Conservation (phyloP, 2,888 invertebrate genomes). For the Ochropleura plecta region DNA sequence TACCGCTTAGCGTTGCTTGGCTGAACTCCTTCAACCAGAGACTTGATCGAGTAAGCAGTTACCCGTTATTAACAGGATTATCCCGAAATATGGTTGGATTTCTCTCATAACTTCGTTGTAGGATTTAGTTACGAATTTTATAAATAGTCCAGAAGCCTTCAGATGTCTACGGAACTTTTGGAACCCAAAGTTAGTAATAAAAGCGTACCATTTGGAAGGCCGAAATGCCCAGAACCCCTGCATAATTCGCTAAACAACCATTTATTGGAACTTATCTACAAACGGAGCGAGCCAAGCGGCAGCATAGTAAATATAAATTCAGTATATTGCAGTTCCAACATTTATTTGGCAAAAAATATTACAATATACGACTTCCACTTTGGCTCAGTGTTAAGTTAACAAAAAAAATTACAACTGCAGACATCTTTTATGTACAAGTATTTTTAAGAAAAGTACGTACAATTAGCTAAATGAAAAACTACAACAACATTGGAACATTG, state of each 20-base stretch:
- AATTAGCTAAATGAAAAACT: constrained; percentile 1
- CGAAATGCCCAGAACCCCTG: constrained; percentile 54
- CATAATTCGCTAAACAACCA: constrained; percentile 64
- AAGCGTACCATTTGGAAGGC: constrained; percentile 64
- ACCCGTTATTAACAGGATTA: constrained; percentile 57
- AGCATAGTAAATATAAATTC: constrained; percentile 70
- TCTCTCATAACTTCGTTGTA: constrained; percentile 14
- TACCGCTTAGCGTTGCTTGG: constrained; percentile 61
- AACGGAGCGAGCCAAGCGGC: constrained; percentile 67
- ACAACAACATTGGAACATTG: constrained; percentile 15
- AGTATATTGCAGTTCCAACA: constrained; percentile 67
- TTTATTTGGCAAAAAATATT: constrained; percentile 71
- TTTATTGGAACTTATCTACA: constrained; percentile 69
- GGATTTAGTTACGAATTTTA: constrained; percentile 51
- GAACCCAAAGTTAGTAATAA: constrained; percentile 68
- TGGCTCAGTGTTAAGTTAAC: constrained; percentile 55
- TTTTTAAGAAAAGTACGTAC: constrained; percentile 15
- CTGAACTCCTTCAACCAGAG: constrained; percentile 41
- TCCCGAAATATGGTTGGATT: constrained; percentile 36
- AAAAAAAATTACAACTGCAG: constrained; percentile 48
- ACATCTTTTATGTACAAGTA: constrained; percentile 33
- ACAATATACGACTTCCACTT: constrained; percentile 57
- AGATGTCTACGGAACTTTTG: constrained; percentile 63
- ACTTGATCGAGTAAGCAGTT: constrained; percentile 45
- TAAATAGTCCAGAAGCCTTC: constrained; percentile 63